Base-by-base conservation (phyloP, 1,140 invertebrate species). In the Solen grandis region DNA sequence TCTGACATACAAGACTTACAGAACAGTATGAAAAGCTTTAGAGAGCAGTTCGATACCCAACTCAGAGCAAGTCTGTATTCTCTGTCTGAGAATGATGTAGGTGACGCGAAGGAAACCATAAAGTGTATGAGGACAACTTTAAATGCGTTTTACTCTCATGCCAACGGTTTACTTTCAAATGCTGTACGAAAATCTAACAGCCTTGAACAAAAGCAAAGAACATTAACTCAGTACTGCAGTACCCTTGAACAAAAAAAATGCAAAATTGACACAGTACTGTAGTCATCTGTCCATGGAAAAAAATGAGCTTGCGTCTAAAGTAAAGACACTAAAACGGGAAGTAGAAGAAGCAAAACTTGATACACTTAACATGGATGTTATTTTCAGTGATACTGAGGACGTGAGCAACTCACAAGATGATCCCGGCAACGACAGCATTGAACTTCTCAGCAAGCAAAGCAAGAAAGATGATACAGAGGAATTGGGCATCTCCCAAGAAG, bases 21-120 rank as follows among this genome's bases (percentile, higher is more conserved):
- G 57, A 60, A 60, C 57, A 60, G 57, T 60, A 60, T 60, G 57
- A 60, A 60, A 60, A 60, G 57, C 57, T 60, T 60, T 60, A 60
- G 57, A 60, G 57, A 60, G 57, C 57, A 60, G 57, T 60, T 60
- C 57, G 57, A 60, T 60, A 60, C 57, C 57, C 57, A 60, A 60
- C 57, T 60, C 57, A 60, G 57, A 60, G 27, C 57, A 60, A 60
- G 57, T 60, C 57, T 60, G n/a, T 27, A 27, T 60, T 60, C 27
- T 60, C 57, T 60, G 57, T 60, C 57, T 60, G 57, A 60, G 27
- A 29, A 60, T 27, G 27, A 60, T 22, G 27, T 60, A 27, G 57
- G n/a, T 27, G 57, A 29, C n/a, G n/a, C n/a, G 3, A 60, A 60
- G 27, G 27, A 29, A 29, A 60, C n/a, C n/a, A 60, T 60, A 60